Conservation (phyloP, 2,113 vertebrate species). For the Globicephala melas region DNA sequence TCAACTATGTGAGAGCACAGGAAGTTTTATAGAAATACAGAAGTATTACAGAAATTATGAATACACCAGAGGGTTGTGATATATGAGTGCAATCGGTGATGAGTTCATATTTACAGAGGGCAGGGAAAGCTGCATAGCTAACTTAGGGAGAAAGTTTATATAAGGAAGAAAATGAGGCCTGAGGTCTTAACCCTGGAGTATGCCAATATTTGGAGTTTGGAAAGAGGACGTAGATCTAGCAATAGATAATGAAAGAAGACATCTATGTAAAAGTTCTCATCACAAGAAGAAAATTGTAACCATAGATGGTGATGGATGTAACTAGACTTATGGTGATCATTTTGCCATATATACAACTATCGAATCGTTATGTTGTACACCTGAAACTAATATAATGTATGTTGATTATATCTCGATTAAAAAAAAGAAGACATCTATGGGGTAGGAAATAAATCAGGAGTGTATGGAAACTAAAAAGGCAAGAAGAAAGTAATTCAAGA, state of each 20-base stretch:
- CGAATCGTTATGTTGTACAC: not conserved
- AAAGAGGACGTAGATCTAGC: not conserved
- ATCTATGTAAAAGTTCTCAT: not conserved
- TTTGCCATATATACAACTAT: not conserved
- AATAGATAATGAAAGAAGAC: not conserved
- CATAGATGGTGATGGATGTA: too few relatives aligned
- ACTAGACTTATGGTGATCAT: not conserved
- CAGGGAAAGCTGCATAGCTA: not conserved
- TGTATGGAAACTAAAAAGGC: not conserved
- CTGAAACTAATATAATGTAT: not conserved
- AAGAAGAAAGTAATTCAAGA: not conserved
- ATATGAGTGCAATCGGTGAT: not conserved
- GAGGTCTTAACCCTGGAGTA: not conserved
- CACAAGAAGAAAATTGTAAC: not conserved
- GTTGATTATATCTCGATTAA: not conserved
- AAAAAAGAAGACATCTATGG: not conserved
- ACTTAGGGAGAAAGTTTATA: not conserved
- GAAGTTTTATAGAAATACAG: not conserved
- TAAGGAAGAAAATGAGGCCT: not conserved
- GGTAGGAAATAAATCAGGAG: not conserved
- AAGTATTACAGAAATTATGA: not conserved
- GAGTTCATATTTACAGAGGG: not conserved
- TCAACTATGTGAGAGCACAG: not conserved
- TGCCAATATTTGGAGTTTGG: not conserved
- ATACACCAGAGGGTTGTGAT: fast-evolving